These are phyloP conservation scores for Bibio marci DNA, from an alignment of 2,888 invertebrate species.

Conservation along the genomic window DNA sequence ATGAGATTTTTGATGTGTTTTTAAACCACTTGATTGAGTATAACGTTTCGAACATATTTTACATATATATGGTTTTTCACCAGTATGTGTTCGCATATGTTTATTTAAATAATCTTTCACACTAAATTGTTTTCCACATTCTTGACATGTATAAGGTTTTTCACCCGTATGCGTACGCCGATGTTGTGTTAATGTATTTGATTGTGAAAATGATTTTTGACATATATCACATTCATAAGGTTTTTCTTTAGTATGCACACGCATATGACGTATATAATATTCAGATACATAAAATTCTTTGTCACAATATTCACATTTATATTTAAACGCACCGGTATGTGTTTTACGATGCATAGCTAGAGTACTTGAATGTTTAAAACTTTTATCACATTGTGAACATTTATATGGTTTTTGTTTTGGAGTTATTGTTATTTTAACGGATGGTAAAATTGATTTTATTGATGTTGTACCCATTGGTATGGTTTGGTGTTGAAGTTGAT, in stretches of 20 bases:
- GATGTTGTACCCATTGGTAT: background rate
- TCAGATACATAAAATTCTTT: slow-evolving; percentile 2
- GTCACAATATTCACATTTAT: slow-evolving; percentile 9
- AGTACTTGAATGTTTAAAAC: slow-evolving; percentile 26
- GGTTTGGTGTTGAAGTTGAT: background rate
- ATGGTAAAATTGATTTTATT: no score
- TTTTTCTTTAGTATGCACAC: slow-evolving; percentile 22
- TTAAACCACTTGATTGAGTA: slow-evolving; percentile 2
- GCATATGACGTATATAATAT: slow-evolving; percentile 5
- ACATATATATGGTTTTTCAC: slow-evolving; percentile 1
- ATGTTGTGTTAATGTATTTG: slow-evolving; percentile 1
- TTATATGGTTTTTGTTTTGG: slow-evolving; percentile 20
- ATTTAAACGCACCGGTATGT: slow-evolving; percentile 28
- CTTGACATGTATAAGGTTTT: slow-evolving; percentile 29
- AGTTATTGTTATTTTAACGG: slow-evolving; percentile 13
- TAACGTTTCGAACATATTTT: slow-evolving; percentile 1
- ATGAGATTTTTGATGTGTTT: slow-evolving; percentile 4
- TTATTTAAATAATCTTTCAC: slow-evolving; percentile 30
- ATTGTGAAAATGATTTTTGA: no score
- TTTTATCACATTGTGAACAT: slow-evolving; percentile 27
- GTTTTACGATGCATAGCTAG: slow-evolving; percentile 27
- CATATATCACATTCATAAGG: slow-evolving; percentile 23
- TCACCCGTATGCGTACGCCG: slow-evolving; percentile 17
- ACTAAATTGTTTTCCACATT: slow-evolving; percentile 30
- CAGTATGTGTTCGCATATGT: slow-evolving; percentile 20